Conservation (phyloP, 2,888 invertebrate genomes). For the Acleris laterana region DNA sequence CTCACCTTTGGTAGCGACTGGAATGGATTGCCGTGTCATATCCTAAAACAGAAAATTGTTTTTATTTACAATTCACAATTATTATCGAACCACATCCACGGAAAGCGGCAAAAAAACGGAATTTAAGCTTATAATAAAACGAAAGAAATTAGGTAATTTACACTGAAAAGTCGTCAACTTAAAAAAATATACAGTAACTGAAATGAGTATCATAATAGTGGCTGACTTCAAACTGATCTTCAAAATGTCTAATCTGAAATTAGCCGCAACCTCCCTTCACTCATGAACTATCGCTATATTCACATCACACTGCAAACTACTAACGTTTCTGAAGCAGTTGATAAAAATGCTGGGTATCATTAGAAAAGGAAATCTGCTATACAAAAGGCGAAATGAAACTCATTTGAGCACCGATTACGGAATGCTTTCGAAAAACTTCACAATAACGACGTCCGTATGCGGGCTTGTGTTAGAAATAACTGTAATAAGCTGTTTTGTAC, state of each 20-base stretch:
- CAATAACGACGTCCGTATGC: constrained; percentile 38
- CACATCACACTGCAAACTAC: constrained; percentile 30
- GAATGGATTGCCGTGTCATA: constrained; percentile 83
- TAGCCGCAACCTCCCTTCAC: constrained; percentile 26
- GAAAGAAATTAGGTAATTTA: constrained; percentile 14
- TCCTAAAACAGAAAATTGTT: constrained; percentile 75
- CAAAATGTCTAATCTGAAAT: constrained; percentile 25
- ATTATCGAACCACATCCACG: constrained; percentile 40
- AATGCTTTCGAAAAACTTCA: constrained; percentile 40
- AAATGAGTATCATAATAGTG: constrained; percentile 6
- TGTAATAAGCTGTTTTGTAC: constrained; percentile 30
- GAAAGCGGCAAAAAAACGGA: constrained; percentile 42
- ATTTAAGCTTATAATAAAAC: constrained; percentile 18
- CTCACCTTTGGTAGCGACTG: constrained; percentile 82
- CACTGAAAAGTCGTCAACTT: constrained; percentile 16
- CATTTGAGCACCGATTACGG: constrained; percentile 41
- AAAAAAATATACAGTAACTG: constrained; percentile 16
- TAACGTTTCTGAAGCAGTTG: constrained; percentile 39
- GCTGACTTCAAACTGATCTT: constrained; percentile 28
- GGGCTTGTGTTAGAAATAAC: constrained; percentile 29
- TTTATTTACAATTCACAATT: constrained; percentile 52
- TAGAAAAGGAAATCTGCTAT: constrained; percentile 6
- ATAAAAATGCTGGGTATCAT: constrained; percentile 35
- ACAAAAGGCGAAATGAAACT: constrained; percentile 11
- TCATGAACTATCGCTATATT: constrained; percentile 18